Evolutionary conservation across 2,113 vertebrate genomes (phyloP).

Genomic region (Zingel zingel): DNA sequence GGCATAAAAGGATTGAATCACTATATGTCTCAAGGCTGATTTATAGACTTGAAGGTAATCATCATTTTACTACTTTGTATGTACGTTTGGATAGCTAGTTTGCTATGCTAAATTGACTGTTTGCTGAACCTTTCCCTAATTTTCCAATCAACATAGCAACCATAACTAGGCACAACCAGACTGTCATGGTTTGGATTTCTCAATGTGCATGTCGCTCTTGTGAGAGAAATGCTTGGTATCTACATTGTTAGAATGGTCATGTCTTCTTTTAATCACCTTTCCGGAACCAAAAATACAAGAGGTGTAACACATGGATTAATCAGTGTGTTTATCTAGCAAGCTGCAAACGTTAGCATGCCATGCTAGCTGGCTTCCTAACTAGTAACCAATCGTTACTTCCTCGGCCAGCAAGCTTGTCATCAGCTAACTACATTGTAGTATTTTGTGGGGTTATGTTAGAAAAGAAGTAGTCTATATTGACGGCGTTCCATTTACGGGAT

Average conservation of each 20-base stretch:
- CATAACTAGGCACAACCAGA: background rate
- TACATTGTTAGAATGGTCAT: background rate
- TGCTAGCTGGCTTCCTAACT: too few relatives aligned
- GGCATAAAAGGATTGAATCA: conserved; percentile 12
- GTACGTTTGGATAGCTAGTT: background rate
- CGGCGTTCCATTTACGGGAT: too few relatives aligned
- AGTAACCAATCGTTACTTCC: too few relatives aligned
- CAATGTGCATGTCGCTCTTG: background rate
- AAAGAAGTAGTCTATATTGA: background rate
- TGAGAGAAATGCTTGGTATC: background rate
- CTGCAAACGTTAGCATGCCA: too few relatives aligned
- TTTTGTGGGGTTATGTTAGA: background rate
- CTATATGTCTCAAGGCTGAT: conserved; percentile 2
- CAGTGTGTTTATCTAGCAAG: too few relatives aligned
- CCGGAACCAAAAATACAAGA: too few relatives aligned
- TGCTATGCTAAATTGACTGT: background rate
- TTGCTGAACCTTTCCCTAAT: background rate
- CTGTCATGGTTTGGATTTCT: background rate
- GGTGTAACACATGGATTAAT: too few relatives aligned
- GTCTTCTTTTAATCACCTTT: background rate
- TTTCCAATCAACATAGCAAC: background rate
- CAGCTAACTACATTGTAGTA: background rate
- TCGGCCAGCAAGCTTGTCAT: background rate
- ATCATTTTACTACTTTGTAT: background rate
- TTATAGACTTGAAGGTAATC: background rate